Conservation (phyloP, 2,888 invertebrate species). For the Tricholauxania praeusta region DNA sequence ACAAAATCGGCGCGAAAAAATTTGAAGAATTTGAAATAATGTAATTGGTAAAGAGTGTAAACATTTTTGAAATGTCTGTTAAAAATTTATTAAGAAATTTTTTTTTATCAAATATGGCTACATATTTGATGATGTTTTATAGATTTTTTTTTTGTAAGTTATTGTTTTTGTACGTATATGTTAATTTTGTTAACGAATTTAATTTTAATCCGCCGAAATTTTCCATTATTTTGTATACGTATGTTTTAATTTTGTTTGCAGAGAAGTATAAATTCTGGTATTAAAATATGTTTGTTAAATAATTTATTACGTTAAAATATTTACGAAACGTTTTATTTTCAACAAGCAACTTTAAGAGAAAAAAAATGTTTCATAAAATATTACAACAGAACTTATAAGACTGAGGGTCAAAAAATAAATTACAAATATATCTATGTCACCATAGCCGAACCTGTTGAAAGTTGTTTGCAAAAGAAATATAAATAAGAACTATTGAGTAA, state of each 20-base stretch:
- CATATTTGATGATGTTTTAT: too few relatives aligned
- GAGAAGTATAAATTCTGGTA: neutral
- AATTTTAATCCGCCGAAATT: too few relatives aligned
- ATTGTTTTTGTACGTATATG: too few relatives aligned
- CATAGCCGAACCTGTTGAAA: neutral
- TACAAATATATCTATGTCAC: neutral
- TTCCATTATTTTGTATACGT: too few relatives aligned
- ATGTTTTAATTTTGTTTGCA: neutral
- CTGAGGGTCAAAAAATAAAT: conserved; percentile 23
- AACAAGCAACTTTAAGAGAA: neutral
- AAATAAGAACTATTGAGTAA: neutral
- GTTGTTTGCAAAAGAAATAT: conserved; percentile 3
- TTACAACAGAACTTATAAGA: conserved; percentile 25
- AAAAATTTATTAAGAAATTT: too few relatives aligned
- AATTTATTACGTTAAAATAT: neutral
- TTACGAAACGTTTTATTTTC: neutral
- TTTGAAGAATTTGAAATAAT: neutral
- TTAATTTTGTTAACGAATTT: too few relatives aligned
- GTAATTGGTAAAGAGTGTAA: neutral
- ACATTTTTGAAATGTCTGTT: too few relatives aligned
- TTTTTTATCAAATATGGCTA: too few relatives aligned
- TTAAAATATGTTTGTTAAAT: neutral
- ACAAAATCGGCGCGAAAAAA: too few relatives aligned
- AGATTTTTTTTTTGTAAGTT: too few relatives aligned
- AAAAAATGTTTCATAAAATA: neutral